Base-by-base conservation (phyloP, 2,113 vertebrate genomes). In the Microtus oregoni region DNA sequence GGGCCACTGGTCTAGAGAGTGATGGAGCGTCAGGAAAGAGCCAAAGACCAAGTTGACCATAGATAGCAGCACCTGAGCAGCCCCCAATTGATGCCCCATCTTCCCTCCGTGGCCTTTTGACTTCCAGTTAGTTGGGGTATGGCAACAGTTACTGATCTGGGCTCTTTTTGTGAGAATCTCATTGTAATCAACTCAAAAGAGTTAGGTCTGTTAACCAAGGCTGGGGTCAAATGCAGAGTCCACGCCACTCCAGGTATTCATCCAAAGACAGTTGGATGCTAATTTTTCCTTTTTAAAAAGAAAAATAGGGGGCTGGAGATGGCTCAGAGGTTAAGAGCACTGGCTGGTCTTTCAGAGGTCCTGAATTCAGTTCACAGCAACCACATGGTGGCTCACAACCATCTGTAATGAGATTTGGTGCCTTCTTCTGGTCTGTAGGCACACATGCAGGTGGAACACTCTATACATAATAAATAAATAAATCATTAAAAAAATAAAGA, bases 211-310 rank as follows among this genome's bases (percentile, higher is more conserved):
- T 35, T 73, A 52, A 89, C n/a, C 12, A 58, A 70, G 77, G 11
- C 77, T 88, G 47, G 24, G 77, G 44, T 11, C 26, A 79, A 68
- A 79, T 35, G 24, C 38, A 93, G 65, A 44, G 67, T 58, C 65
- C 20, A 79, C 30, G 58, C 22, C 50, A 55, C 78, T 26, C 68
- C 19, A 70, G 52, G 5, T 89, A n/a, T 82, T 81, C 38, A 61
- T 38, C 65, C 86, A 55, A 78, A 89, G 24, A 82, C 65, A 75
- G 67, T 13, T 35, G 7, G 73, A 75, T 98, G 98, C 98, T 98
- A 38, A 30, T 81, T 47, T 81, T 98, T 97, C 98, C 98, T 98
- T 98, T 98, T 19, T 58, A 58, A 58, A 52, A 55, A 58, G 41
- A 13, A 58, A 58, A 58, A 58, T 19, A 55, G 15, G 55, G 55